A percentile compares a stretch with the other conserved stretches of the same genome.
phyloP scores from a whole-genome alignment of 2,797 vertebrate genomes.

The Phataginus tetradactyla region DNA sequence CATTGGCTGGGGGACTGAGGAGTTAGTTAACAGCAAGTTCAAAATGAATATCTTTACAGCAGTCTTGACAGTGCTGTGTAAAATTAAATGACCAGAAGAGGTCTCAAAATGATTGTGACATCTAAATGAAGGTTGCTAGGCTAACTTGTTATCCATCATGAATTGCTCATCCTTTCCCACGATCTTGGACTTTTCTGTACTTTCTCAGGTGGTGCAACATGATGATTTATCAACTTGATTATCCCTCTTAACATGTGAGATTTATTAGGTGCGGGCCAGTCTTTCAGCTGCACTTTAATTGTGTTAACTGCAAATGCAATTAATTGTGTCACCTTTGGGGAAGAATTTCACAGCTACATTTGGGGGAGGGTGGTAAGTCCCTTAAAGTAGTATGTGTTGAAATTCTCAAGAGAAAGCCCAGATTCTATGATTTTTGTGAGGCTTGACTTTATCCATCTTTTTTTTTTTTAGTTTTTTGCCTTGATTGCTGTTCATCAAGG shows the following conservation, averaged over 20 bases:
- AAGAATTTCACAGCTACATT: slow-evolving; percentile 80
- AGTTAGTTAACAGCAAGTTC: not conserved
- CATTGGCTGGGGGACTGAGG: not conserved
- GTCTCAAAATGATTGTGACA: not conserved
- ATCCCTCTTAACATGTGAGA: slow-evolving; percentile 68
- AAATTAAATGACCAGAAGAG: not conserved
- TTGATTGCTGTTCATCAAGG: slow-evolving; percentile 78
- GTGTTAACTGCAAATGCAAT: slow-evolving; percentile 80
- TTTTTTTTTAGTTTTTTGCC: not conserved
- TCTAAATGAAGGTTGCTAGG: not conserved
- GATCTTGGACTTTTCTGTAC: not conserved
- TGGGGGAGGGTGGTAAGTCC: slow-evolving; percentile 78
- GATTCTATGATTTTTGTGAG: slow-evolving; percentile 80
- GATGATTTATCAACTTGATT: slow-evolving; percentile 70
- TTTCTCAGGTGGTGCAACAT: slow-evolving; percentile 61
- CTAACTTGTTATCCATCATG: not conserved
- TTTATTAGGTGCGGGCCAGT: slow-evolving; percentile 71
- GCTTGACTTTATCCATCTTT: slow-evolving; percentile 75
- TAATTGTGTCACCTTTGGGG: slow-evolving; percentile 74
- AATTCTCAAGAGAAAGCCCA: slow-evolving; percentile 84
- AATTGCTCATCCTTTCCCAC: slow-evolving; percentile 53
- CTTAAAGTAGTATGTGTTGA: slow-evolving; percentile 79
- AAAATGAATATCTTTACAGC: not conserved
- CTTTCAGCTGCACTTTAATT: slow-evolving; percentile 70
- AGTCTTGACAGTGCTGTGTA: not conserved